phyloP scores from a whole-genome alignment of 2,113 vertebrate species.

The Ictalurus punctatus region DNA sequence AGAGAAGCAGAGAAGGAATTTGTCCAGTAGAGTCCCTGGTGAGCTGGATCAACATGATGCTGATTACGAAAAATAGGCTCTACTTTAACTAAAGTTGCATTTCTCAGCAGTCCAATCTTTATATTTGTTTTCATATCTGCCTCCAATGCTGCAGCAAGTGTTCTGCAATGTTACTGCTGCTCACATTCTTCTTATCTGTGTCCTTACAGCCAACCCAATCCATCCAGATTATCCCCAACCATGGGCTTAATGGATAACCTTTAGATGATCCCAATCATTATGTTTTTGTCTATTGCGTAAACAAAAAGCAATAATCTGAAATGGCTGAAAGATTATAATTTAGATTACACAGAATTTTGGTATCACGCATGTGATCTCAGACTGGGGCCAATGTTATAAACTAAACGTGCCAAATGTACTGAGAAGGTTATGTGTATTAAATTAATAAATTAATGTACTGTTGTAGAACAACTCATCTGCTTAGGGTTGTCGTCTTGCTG shows the following conservation, averaged over 20 bases:
- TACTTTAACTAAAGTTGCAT: conserved; percentile 48
- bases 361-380: conserved; percentile 49
- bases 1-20: conserved; percentile 20
- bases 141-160: conserved; percentile 53
- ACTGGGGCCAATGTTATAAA: conserved; percentile 35
- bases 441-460: not conserved
- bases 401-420: not conserved
- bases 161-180: conserved; percentile 59
- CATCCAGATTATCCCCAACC: conserved; percentile 72
- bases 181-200: conserved; percentile 71
- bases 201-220: conserved; percentile 66
- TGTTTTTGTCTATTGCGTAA: conserved; percentile 54
- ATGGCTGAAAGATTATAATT: conserved; percentile 65
- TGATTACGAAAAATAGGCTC: conserved; percentile 62
- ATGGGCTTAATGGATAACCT: conserved; percentile 71
- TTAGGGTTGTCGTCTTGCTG: too few relatives aligned
- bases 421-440: conserved; percentile 15
- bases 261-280: conserved; percentile 68
- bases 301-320: conserved; percentile 55
- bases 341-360: conserved; percentile 62
- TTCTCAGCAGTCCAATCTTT: conserved; percentile 38
- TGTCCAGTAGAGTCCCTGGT: conserved; percentile 14
- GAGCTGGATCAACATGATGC: conserved; percentile 54
- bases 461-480: too few relatives aligned
- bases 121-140: conserved; percentile 63